Evolutionary conservation across 1,140 invertebrate species (phyloP).

Genomic region (Uloborus diversus): DNA sequence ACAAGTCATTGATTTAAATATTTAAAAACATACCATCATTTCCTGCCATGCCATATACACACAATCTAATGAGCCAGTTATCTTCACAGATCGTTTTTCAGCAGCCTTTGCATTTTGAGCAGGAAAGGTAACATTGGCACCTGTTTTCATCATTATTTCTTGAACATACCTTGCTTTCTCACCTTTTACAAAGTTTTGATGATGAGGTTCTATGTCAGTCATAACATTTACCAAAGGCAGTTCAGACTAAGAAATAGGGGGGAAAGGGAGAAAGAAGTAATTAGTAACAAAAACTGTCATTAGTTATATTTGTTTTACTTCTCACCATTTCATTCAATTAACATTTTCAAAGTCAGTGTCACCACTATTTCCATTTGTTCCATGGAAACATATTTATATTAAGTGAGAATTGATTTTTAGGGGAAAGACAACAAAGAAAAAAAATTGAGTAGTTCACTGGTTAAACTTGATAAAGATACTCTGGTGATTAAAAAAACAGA

Average conservation of each 20-base stretch:
- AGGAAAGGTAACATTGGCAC: conserved; percentile 18
- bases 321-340: too few relatives aligned
- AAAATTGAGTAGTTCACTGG: too few relatives aligned
- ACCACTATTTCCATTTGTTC: too few relatives aligned
- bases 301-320: too few relatives aligned
- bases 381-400: too few relatives aligned
- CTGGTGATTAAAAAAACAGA: too few relatives aligned
- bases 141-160: conserved; percentile 23
- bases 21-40: conserved; percentile 32
- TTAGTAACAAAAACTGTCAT: not conserved
- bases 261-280: not conserved
- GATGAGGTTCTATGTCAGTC: conserved; percentile 10
- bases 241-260: conserved; percentile 19
- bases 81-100: conserved; percentile 1
- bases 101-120: not conserved
- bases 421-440: too few relatives aligned
- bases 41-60: conserved; percentile 44
- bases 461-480: too few relatives aligned
- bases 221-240: conserved; percentile 17
- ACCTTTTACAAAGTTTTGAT: conserved; percentile 7
- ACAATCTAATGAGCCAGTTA: conserved; percentile 26
- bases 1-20: too few relatives aligned
- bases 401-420: too few relatives aligned
- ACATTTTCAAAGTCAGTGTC: too few relatives aligned
- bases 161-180: conserved; percentile 1